Conservation (phyloP, 2,113 vertebrate species). For the Xenopus borealis region DNA sequence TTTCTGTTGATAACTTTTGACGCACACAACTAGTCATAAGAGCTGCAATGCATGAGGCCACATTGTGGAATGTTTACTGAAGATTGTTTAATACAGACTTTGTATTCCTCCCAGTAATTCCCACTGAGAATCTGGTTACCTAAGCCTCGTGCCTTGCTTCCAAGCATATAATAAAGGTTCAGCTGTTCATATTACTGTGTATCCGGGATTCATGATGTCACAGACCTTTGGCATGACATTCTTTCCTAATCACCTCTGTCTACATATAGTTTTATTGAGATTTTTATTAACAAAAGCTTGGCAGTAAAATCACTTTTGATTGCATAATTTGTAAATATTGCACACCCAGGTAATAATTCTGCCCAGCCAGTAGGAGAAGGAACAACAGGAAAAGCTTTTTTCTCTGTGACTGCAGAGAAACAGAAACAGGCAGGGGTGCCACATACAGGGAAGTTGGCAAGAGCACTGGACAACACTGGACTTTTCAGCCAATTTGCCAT, state of each 20-base stretch:
- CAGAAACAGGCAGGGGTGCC: not conserved
- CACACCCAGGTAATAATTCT: conserved; percentile 43
- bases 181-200: conserved; percentile 47
- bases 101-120: not conserved
- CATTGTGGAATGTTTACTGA: not conserved
- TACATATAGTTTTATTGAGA: conserved; percentile 48
- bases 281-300: conserved; percentile 63
- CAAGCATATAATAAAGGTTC: conserved; percentile 33
- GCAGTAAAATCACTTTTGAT: conserved; percentile 45
- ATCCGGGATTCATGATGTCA: conserved; percentile 52
- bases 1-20: too few relatives aligned
- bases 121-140: not conserved
- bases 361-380: conserved; percentile 52
- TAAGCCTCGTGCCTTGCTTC: conserved; percentile 33
- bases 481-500: too few relatives aligned
- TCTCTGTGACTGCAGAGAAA: conserved; percentile 41
- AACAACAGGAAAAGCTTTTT: conserved; percentile 46
- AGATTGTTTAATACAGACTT: not conserved
- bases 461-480: too few relatives aligned
- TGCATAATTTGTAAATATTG: conserved; percentile 47
- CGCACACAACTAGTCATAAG: not conserved
- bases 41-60: not conserved
- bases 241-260: conserved; percentile 49
- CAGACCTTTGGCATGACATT: conserved; percentile 54
- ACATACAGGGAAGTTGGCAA: too few relatives aligned